Conservation (phyloP, 1,140 invertebrate genomes). For the Neodiprion lecontei region DNA sequence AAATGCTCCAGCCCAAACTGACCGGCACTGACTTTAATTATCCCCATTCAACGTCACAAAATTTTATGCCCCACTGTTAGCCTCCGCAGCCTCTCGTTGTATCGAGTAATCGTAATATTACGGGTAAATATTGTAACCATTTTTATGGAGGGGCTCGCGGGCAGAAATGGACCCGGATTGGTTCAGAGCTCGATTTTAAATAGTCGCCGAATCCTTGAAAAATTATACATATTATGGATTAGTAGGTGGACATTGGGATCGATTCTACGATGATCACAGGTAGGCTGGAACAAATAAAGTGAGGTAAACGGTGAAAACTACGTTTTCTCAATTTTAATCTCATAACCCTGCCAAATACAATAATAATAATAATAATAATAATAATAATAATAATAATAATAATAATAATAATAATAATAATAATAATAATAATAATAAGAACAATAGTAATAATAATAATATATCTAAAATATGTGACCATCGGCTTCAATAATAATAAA, state of each 20-base stretch:
- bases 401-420: too few relatives aligned
- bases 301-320: constrained; percentile 24
- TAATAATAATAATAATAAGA: constrained; percentile 27
- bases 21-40: not conserved
- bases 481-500: constrained; percentile 42
- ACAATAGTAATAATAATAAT: constrained; percentile 32
- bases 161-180: too few relatives aligned
- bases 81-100: too few relatives aligned
- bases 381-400: too few relatives aligned
- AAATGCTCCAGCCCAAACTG: not conserved
- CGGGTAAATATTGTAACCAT: too few relatives aligned
- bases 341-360: constrained; percentile 64
- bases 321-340: constrained; percentile 57
- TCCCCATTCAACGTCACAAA: not conserved
- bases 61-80: too few relatives aligned
- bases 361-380: constrained; percentile 50
- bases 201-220: too few relatives aligned
- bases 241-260: not conserved
- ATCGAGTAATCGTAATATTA: too few relatives aligned
- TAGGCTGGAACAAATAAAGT: not conserved
- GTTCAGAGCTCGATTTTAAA: too few relatives aligned
- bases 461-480: constrained; percentile 51
- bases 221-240: too few relatives aligned
- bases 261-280: not conserved
- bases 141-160: too few relatives aligned